Percentiles rank a stretch among this genome's conserved stretches.
These are phyloP conservation scores for Morpho achilles DNA, from an alignment of 2,888 invertebrate species.

Conservation along the genomic window DNA sequence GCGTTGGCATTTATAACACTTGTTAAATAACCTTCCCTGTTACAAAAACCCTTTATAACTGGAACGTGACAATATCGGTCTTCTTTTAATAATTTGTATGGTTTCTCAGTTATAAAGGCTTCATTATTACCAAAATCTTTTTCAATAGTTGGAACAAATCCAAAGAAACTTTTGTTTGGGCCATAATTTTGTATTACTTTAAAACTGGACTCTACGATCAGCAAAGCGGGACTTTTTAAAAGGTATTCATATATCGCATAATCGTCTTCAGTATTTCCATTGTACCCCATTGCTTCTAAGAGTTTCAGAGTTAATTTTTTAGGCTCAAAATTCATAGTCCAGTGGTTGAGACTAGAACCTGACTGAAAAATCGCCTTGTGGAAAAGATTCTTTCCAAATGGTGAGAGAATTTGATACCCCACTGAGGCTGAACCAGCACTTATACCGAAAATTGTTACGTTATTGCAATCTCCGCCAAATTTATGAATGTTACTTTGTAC, in stretches of 20 bases:
- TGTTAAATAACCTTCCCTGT: conserved; percentile 62
- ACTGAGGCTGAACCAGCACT: conserved; percentile 50
- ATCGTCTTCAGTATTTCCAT: conserved; percentile 34
- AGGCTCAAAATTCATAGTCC: conserved; percentile 43
- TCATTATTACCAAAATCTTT: conserved; percentile 41
- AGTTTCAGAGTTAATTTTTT: conserved; percentile 34
- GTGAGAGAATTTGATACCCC: conserved; percentile 48
- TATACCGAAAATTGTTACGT: conserved; percentile 49
- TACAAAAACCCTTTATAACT: conserved; percentile 67
- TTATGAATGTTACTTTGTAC: conserved; percentile 46
- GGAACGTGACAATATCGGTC: conserved; percentile 59
- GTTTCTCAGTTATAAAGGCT: conserved; percentile 46
- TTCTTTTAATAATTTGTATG: conserved; percentile 51
- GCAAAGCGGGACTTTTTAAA: conserved; percentile 27
- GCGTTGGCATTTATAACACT: conserved; percentile 32
- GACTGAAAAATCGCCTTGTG: conserved; percentile 54
- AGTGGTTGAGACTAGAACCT: conserved; percentile 47
- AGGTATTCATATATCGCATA: conserved; percentile 36
- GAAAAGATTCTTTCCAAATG: conserved; percentile 43
- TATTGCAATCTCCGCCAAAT: conserved; percentile 50
- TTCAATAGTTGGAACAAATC: conserved; percentile 52
- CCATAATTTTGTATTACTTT: conserved; percentile 28
- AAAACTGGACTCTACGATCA: conserved; percentile 29
- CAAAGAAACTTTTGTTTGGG: conserved; percentile 35
- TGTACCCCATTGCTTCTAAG: conserved; percentile 38